Conservation (phyloP, 2,113 vertebrate species). For the Ochotona curzoniae region DNA sequence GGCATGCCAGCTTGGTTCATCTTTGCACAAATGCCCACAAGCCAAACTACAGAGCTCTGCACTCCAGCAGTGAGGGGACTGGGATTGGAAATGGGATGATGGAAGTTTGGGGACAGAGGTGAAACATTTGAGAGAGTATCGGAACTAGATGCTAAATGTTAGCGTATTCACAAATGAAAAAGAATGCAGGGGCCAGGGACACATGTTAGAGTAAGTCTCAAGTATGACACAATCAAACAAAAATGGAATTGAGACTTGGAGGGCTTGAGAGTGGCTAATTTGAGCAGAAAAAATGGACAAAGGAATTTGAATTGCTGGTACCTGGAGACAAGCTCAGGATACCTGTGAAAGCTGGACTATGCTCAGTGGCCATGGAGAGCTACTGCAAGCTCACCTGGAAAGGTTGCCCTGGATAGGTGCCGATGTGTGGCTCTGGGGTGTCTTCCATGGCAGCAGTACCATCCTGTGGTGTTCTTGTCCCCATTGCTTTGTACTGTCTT, state of each 20-base stretch:
- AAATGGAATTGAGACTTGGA: background rate
- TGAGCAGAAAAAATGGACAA: background rate
- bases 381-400: background rate
- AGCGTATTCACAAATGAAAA: background rate
- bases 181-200: background rate
- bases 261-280: background rate
- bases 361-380: accelerated
- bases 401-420: background rate
- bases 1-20: accelerated
- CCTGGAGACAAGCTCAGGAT: background rate
- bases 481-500: constrained; percentile 6
- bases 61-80: background rate
- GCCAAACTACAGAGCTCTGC: background rate
- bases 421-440: background rate
- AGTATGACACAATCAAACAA: background rate
- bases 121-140: background rate
- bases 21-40: background rate
- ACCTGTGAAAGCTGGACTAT: background rate
- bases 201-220: background rate
- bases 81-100: background rate
- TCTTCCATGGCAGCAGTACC: background rate
- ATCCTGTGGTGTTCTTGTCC: background rate
- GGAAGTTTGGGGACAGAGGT: background rate
- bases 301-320: background rate
- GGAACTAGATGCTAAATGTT: background rate